Evolutionary conservation across 2,113 vertebrate genomes (phyloP).

Genomic region (Lota lota): DNA sequence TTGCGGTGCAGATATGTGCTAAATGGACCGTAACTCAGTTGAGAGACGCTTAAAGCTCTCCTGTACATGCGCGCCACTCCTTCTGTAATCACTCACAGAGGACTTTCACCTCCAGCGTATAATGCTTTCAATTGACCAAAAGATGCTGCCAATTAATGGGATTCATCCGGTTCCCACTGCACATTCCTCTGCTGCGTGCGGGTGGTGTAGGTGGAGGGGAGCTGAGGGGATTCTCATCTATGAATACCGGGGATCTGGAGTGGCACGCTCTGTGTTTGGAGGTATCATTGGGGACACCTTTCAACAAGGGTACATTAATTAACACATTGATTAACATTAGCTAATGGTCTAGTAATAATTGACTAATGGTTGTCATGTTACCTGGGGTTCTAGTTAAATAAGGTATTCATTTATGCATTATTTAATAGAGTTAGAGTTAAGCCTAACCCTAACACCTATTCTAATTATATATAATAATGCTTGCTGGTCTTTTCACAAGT

Average conservation of each 20-base stretch:
- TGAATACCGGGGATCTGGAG: not conserved
- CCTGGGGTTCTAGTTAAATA: too few relatives aligned
- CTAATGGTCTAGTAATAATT: too few relatives aligned
- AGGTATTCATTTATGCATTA: too few relatives aligned
- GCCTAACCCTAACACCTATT: too few relatives aligned
- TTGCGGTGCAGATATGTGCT: slow-evolving; percentile 36
- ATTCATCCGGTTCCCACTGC: not conserved
- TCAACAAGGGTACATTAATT: not conserved
- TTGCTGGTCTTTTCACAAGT: too few relatives aligned
- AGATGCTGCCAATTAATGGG: not conserved
- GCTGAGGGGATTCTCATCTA: not conserved
- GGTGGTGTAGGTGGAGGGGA: not conserved
- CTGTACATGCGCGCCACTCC: not conserved
- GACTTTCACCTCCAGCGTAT: slow-evolving; percentile 33
- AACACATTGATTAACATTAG: not conserved
- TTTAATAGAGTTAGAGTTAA: too few relatives aligned
- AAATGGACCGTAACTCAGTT: slow-evolving; percentile 30
- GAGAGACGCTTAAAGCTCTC: not conserved
- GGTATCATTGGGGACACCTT: too few relatives aligned
- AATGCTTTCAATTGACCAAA: slow-evolving; percentile 29
- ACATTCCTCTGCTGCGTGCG: not conserved
- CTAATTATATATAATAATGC: too few relatives aligned
- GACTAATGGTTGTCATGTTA: too few relatives aligned
- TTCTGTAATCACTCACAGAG: slow-evolving; percentile 10
- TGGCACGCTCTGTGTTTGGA: too few relatives aligned